Base-by-base conservation (phyloP, 2,888 invertebrate species). In the Apotomis betuletana region DNA sequence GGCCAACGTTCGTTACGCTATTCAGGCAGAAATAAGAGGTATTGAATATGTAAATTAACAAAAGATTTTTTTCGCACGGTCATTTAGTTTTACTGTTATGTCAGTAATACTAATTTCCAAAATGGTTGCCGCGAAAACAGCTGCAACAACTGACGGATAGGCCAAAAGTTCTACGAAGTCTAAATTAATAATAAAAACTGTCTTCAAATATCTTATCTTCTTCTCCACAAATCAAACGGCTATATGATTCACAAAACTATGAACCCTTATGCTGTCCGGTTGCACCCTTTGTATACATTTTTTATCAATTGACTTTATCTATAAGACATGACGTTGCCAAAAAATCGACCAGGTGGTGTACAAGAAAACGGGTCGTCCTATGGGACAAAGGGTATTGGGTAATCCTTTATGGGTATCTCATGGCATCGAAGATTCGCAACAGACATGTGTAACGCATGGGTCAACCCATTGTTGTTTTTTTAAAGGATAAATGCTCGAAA, bases 391-490 rank as follows among this genome's bases (percentile, higher is more conserved):
- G 76, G 76, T 67, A 65, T 49, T 69, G 80, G 49, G 74, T 85
- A 85, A 85, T 85, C 85, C 85, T 83, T 84, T 84, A 77, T 68
- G 80, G 80, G 74, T 78, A 79, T 79, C 80, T 79, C 75, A 76
- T 87, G 5, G 64, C 15, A 68, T 60, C 51, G 76, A 75, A 77
- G 80, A 83, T 84, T 83, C 79, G 80, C 76, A 73, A 77, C 80
- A 87, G 86, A 88, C 90, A 88, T 90, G 86, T 89, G 89, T 88
- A 87, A 87, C 85, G 85, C 87, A 83, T 87, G 85, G 87, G 74
- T 77, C 84, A 81, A 80, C 73, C 77, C 82, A 78, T 83, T 90
- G 86, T 85, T 71, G 73, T 52, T 54, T 71, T 59, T 68, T 49
- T 12, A 3, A 60, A 70, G 69, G 71, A 70, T 69, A 73, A 73